A percentile compares a stretch with the other conserved stretches of the same genome.
phyloP scores from a whole-genome alignment of 2,797 vertebrate species.

The Semaprochilodus insignis region DNA sequence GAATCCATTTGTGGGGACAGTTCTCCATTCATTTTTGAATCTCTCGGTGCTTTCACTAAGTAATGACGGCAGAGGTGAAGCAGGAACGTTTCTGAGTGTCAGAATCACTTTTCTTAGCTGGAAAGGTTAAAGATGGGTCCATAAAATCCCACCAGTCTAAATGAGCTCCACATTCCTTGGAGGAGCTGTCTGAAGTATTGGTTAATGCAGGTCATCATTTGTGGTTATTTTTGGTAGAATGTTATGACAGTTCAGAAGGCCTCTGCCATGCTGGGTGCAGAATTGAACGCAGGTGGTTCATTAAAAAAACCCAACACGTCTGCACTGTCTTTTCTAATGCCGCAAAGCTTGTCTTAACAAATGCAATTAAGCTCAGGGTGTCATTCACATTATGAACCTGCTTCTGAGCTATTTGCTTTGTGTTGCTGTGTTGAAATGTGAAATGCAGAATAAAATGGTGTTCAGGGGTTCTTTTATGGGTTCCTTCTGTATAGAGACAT shows the following conservation, averaged over 20 bases:
- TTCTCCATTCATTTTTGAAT: conserved; percentile 39
- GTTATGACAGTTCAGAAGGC: neutral
- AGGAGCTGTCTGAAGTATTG: neutral
- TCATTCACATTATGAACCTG: conserved; percentile 6
- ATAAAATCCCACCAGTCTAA: neutral
- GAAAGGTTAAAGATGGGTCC: conserved; percentile 3
- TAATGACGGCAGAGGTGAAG: conserved; percentile 39
- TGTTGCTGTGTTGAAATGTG: conserved; percentile 1
- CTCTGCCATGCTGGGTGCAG: neutral
- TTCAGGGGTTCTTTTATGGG: neutral
- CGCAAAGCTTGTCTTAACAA: conserved; percentile 3
- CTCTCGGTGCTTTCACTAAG: conserved; percentile 34
- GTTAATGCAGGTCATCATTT: conserved; percentile 13
- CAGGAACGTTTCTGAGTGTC: conserved; percentile 29
- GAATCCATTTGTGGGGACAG: conserved; percentile 10
- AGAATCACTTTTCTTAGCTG: conserved; percentile 35
- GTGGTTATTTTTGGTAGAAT: neutral
- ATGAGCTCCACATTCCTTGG: neutral
- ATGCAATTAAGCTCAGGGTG: conserved; percentile 14
- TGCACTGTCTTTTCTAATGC: neutral
- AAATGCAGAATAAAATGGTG: neutral
- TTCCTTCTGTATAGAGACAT: neutral
- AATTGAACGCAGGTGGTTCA: conserved; percentile 8
- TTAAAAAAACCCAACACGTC: neutral
- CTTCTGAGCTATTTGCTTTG: conserved; percentile 33